Evolutionary conservation across 2,888 invertebrate genomes (phyloP).

Genomic region (Lumbricus terrestris): DNA sequence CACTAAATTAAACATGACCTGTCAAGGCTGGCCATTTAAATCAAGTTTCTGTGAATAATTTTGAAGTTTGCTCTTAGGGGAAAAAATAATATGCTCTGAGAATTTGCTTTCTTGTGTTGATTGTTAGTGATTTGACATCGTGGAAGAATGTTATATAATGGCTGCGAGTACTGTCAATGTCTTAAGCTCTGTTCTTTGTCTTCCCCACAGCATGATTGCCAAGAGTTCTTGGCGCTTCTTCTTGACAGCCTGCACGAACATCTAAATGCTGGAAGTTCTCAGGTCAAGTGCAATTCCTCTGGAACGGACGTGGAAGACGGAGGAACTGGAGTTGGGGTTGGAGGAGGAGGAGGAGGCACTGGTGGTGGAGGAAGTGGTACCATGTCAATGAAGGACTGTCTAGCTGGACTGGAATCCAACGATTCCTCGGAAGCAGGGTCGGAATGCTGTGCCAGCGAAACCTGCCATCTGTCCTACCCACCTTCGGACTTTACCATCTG

Average conservation of each 20-base stretch:
- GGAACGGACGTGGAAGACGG: background rate
- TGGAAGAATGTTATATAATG: background rate
- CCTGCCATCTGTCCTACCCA: background rate
- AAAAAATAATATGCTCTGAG: background rate
- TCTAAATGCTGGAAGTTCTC: conserved; percentile 48
- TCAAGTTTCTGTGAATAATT: background rate
- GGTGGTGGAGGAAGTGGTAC: conserved; percentile 10
- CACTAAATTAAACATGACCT: background rate
- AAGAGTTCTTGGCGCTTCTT: conserved; percentile 68
- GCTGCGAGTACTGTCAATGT: no score
- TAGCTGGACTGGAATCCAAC: background rate
- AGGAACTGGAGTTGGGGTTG: conserved; percentile 5
- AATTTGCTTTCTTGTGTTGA: background rate
- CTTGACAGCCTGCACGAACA: conserved; percentile 68
- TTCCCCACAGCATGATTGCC: conserved; percentile 67
- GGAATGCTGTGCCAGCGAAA: background rate
- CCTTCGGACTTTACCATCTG: background rate
- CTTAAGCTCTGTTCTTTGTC: conserved; percentile 22
- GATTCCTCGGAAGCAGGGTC: background rate
- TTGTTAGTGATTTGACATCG: background rate
- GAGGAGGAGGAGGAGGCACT: background rate
- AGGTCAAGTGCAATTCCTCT: conserved; percentile 5
- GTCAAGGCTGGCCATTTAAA: background rate
- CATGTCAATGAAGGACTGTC: conserved; percentile 10
- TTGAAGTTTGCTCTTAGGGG: background rate